phyloP scores from a whole-genome alignment of 2,888 invertebrate species.

The Criorhina ranunculi region DNA sequence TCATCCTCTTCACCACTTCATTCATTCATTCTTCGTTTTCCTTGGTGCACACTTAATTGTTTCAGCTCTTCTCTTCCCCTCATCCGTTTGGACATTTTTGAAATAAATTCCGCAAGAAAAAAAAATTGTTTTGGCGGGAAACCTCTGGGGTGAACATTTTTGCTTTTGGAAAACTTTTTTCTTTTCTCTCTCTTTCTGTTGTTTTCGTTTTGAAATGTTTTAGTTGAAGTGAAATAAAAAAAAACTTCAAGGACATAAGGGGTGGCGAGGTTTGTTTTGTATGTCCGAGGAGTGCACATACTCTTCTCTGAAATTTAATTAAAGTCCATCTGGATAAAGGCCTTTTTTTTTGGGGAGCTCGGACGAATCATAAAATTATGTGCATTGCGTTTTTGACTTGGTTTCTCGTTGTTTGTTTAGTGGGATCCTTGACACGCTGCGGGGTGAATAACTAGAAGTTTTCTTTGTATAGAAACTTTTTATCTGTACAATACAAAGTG shows the following conservation, averaged over 20 bases:
- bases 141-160: neutral
- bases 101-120: conserved; percentile 54
- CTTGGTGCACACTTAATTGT: neutral
- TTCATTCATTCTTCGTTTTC: conserved; percentile 18
- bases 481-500: conserved; percentile 10
- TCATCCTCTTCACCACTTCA: neutral
- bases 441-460: neutral
- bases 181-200: conserved; percentile 11
- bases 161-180: neutral
- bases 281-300: conserved; percentile 33
- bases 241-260: conserved; percentile 26
- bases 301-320: conserved; percentile 67
- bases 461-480: conserved; percentile 11
- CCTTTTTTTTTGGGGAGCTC: neutral
- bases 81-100: conserved; percentile 23
- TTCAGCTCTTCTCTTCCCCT: neutral
- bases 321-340: conserved; percentile 57
- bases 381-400: neutral
- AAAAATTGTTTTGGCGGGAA: conserved; percentile 57
- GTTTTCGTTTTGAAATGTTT: conserved; percentile 12
- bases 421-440: neutral
- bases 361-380: neutral
- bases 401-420: conserved; percentile 2
- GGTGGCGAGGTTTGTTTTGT: no score
- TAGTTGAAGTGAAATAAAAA: conserved; percentile 18